Conservation (phyloP, 2,888 invertebrate genomes). For the Acleris holmiana region DNA sequence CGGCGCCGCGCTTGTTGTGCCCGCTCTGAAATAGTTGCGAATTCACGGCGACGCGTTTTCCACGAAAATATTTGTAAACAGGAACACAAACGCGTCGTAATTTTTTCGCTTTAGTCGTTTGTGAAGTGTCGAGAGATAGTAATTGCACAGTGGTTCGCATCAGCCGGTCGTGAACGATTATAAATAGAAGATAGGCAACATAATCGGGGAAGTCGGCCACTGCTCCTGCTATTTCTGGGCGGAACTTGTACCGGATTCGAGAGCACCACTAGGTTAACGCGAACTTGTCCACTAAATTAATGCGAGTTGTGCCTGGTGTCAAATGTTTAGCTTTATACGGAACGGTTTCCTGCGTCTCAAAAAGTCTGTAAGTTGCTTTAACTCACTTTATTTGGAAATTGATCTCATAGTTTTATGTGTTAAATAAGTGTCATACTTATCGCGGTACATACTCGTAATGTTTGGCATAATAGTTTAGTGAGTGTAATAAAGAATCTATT, state of each 20-base stretch:
- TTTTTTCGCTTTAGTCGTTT: conserved; percentile 51
- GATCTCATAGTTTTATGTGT: conserved; percentile 6
- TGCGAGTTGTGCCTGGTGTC: conserved; percentile 57
- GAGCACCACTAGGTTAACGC: conserved; percentile 65
- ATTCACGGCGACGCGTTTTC: conserved; percentile 46
- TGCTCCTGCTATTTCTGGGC: conserved; percentile 74
- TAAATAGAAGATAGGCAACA: conserved; percentile 71
- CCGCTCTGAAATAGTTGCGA: conserved; percentile 57
- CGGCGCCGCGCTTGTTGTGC: conserved; percentile 51
- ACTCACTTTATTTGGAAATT: conserved; percentile 4
- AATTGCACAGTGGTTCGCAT: conserved; percentile 62
- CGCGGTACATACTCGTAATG: conserved; percentile 5
- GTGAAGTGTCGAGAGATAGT: conserved; percentile 59
- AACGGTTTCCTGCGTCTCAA: conserved; percentile 43
- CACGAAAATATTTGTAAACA: conserved; percentile 48
- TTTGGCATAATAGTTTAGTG: conserved; percentile 27
- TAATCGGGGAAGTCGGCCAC: conserved; percentile 68
- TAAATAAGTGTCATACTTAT: conserved; percentile 16
- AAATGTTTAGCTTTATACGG: conserved; percentile 58
- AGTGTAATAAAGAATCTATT: conserved; percentile 30
- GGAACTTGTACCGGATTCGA: conserved; percentile 66
- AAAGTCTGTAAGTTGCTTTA: conserved; percentile 45
- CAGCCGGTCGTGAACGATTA: conserved; percentile 60
- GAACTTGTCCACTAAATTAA: conserved; percentile 55
- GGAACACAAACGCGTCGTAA: conserved; percentile 49